Evolutionary conservation across 2,113 vertebrate genomes (phyloP).

Genomic region (Ochotona princeps): DNA sequence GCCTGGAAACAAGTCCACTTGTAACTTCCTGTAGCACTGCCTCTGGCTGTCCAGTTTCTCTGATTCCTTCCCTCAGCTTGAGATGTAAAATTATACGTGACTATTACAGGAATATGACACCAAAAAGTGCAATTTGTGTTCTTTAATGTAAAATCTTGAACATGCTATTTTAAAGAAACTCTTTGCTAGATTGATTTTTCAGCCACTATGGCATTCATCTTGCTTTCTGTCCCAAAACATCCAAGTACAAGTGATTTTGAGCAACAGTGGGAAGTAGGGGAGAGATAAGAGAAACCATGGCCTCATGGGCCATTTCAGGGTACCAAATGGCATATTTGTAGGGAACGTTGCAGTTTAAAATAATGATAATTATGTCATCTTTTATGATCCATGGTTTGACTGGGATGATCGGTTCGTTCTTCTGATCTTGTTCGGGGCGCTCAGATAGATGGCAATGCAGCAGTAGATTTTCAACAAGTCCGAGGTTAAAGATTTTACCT

Average conservation of each 20-base stretch:
- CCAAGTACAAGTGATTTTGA: not conserved
- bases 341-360: not conserved
- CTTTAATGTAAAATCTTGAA: not conserved
- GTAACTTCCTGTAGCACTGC: not conserved
- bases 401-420: not conserved
- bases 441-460: not conserved
- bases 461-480: not conserved
- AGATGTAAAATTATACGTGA: not conserved
- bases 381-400: not conserved
- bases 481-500: not conserved
- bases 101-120: not conserved
- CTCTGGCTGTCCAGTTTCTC: not conserved
- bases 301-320: not conserved
- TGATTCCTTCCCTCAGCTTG: conserved; percentile 21
- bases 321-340: not conserved
- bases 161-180: not conserved
- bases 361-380: not conserved
- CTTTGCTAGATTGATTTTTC: conserved; percentile 1
- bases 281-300: not conserved
- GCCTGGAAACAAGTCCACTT: not conserved
- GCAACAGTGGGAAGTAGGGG: not conserved
- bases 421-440: not conserved
- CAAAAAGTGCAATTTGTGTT: not conserved
- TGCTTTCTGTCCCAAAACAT: not conserved
- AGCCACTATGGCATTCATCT: not conserved